phyloP scores from a whole-genome alignment of 2,113 vertebrate genomes.

The Pelmatolapia mariae region DNA sequence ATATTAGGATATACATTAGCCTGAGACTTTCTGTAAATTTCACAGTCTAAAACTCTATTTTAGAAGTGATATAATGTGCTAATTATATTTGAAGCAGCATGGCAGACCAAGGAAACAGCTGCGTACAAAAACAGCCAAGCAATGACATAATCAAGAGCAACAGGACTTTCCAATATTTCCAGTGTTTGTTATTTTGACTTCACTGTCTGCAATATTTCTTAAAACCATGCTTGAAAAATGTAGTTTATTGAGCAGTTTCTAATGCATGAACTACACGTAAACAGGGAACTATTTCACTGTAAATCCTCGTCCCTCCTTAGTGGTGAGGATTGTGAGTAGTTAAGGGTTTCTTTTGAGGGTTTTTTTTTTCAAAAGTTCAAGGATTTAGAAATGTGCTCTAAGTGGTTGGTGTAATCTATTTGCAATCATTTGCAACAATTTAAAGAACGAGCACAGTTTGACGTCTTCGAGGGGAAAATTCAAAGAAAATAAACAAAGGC shows the following conservation, averaged over 20 bases:
- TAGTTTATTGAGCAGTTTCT: not conserved
- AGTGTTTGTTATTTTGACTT: not conserved
- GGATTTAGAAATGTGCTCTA: not conserved
- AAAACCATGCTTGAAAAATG: not conserved
- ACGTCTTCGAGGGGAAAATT: not conserved
- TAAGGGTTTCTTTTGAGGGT: fast-evolving
- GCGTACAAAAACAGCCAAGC: not conserved
- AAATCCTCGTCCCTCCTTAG: not conserved
- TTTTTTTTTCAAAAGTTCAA: not conserved
- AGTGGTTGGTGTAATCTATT: not conserved
- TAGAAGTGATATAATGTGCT: not conserved
- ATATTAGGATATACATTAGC: not conserved
- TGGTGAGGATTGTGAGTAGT: not conserved
- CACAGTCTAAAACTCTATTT: not conserved
- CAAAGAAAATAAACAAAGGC: not conserved
- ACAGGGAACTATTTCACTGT: not conserved
- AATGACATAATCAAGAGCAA: not conserved
- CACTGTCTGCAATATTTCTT: not conserved
- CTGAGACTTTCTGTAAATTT: not conserved
- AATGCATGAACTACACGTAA: not conserved
- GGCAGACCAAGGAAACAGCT: not conserved
- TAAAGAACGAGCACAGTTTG: not conserved
- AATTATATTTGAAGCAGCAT: not conserved
- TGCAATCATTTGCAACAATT: not conserved
- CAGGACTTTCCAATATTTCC: not conserved